Evolutionary conservation across 2,113 vertebrate species (phyloP), one percentile per base, ranked within the genome.

Genomic region (Carlito syrichta): DNA sequence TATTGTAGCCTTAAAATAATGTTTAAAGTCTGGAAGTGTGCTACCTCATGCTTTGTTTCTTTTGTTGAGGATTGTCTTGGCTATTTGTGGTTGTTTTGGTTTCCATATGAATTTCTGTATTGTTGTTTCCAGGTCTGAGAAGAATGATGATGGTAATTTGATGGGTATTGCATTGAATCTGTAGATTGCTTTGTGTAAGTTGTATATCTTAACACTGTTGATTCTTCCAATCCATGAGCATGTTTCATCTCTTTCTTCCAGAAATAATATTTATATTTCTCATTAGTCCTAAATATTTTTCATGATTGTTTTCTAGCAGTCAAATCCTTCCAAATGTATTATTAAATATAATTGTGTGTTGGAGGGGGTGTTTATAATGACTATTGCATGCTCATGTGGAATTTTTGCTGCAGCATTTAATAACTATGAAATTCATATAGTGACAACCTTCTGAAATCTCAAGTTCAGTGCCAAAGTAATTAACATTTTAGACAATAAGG

Each of bases 381-480:
- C 32, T 40, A 52, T 38, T 78, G 13, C 63, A 35, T 81, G 23
- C 19, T 76, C 25, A 6, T 71, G 52, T 52, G 69, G 60, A 40
- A 52, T 94, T 97, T 91, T 86, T 82, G 63, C 11, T 74, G 6
- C 45, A 73, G 87, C 35, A 58, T 91, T 91, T 88, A 85, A 38
- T 85, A 88, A 60, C 35, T 66, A 89, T 71, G 85, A 94, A 54
- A 94, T 81, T 86, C 78, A 73, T 82, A 48, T 4, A 86, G 83
- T 14, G 86, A n/a, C 35, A 71, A n/a, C 35, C 20, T 92, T 94
- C 38, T 78, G 52, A 86, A 95, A 69, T 91, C 48, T 76, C 22
- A 83, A 77, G 58, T 85, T 96, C 54, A 89, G 69, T 95, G 74
- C 52, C 38, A 83, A 78, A 60, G 73, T 82, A 97, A 95, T 86